Conservation (phyloP, 2,888 invertebrate species). For the Dryocosmus kuriphilus region DNA sequence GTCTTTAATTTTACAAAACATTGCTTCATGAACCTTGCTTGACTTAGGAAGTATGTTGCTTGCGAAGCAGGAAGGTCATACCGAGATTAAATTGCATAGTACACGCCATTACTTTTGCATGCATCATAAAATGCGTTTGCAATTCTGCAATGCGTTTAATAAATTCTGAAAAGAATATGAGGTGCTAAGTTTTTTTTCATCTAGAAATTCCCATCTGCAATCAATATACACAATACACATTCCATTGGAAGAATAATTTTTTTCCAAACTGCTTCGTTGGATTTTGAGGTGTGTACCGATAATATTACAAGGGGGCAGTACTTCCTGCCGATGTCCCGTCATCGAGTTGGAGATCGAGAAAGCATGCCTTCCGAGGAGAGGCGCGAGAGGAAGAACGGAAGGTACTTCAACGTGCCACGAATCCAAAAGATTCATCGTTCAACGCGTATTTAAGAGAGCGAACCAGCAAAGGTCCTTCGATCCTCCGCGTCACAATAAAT, state of each 20-base stretch:
- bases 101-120: constrained; percentile 31
- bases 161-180: constrained; percentile 11
- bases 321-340: constrained; percentile 49
- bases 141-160: constrained; percentile 18
- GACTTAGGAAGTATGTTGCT: constrained; percentile 14
- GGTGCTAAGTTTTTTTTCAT: background rate
- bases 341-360: constrained; percentile 16
- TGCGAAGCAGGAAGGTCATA: constrained; percentile 25
- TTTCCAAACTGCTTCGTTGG: constrained; percentile 1
- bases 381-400: constrained; percentile 68
- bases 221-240: background rate
- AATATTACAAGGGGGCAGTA: constrained; percentile 51
- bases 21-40: constrained; percentile 7
- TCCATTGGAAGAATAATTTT: background rate
- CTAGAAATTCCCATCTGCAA: background rate
- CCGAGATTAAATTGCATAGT: constrained; percentile 1
- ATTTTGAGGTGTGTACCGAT: constrained; percentile 44
- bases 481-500: constrained; percentile 39
- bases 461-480: constrained; percentile 45
- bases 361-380: constrained; percentile 42
- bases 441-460: constrained; percentile 48
- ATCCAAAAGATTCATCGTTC: constrained; percentile 62
- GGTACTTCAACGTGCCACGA: constrained; percentile 71
- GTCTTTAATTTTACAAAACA: background rate
- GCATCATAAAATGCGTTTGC: constrained; percentile 30